Base-by-base conservation (phyloP, 2,113 vertebrate genomes). In the Emydura subglobosa region DNA sequence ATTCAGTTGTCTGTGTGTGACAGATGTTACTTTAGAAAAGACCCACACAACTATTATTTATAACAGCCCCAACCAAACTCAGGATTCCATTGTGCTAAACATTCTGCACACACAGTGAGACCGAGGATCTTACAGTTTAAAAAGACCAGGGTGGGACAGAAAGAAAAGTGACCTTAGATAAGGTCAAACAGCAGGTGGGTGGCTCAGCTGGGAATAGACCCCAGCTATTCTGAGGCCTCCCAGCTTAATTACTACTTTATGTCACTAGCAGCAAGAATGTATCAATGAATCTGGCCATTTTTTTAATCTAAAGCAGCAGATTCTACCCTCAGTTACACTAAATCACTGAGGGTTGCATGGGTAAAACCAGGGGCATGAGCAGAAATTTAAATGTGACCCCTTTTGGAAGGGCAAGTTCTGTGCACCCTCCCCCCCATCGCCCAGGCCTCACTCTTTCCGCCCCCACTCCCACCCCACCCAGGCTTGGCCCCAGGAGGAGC, bases 201-300 rank as follows among this genome's bases (percentile, higher is more conserved):
- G 54, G 34, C 31, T 89, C 88, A 68, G 39, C 5, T 17, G 51
- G 79, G 91, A 53, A 31, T 16, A 85, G 31, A 85, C 49, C 86
- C 83, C 79, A 93, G 24, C 57, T 88, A 95, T 83, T 89, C 0
- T 59, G 92, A 96, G 94, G 92, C 94, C 94, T 94, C 87, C 92
- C 86, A 79, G 74, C 27, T 93, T 92, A 61, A 85, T 0, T 88
- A 27, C 85, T 76, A 74, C 91, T 96, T 94, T 91, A 81, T 86
- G 91, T 82, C 91, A 88, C 92, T 93, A 89, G 87, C 95, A 92
- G 90, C 24, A 59, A 82, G 31, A 85, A 89, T 53, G 74, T 93
- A 89, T 91, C 92, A 91, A 57, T 13, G 93, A 93, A 92, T 81
- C 85, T 49, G 83, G 80, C 74, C 42, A 47, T 47, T 47, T 47